Percentiles rank a stretch among this genome's conserved stretches.
Evolutionary conservation across 2,797 vertebrate genomes (phyloP).

Genomic region (Tauraco hartlaubi): DNA sequence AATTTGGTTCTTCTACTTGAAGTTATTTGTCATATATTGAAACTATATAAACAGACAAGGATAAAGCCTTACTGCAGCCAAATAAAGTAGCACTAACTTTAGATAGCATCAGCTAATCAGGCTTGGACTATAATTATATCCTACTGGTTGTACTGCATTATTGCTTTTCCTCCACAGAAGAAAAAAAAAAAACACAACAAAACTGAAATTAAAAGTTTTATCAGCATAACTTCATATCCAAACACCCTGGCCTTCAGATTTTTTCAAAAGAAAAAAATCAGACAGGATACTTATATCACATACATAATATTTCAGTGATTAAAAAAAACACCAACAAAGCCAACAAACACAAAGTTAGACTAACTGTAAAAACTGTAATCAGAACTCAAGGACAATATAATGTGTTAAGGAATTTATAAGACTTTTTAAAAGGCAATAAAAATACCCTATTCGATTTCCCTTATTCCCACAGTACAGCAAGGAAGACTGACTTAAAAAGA

Average conservation of each 20-base stretch:
- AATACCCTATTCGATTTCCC: not conserved
- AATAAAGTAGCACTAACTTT: not conserved
- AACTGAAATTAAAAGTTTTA: not conserved
- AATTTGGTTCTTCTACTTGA: not conserved
- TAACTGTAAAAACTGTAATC: not conserved
- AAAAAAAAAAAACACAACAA: not conserved
- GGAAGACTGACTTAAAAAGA: not conserved
- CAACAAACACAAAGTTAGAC: not conserved
- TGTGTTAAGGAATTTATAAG: not conserved
- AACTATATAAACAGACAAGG: not conserved
- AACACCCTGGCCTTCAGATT: not conserved
- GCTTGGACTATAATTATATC: not conserved
- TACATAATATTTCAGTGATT: not conserved
- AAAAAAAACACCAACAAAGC: not conserved
- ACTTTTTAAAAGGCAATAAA: not conserved
- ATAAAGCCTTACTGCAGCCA: not conserved
- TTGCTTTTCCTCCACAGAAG: not conserved
- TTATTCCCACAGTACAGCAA: not conserved
- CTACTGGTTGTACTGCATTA: not conserved
- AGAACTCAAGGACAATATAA: not conserved
- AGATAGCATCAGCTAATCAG: not conserved
- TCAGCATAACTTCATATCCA: not conserved
- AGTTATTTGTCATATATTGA: not conserved
- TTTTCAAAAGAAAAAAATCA: not conserved
- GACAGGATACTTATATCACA: not conserved